A percentile compares a stretch with the other conserved stretches of the same genome.
phyloP scores from a whole-genome alignment of 2,113 vertebrate species.

The Actinemys pallida region DNA sequence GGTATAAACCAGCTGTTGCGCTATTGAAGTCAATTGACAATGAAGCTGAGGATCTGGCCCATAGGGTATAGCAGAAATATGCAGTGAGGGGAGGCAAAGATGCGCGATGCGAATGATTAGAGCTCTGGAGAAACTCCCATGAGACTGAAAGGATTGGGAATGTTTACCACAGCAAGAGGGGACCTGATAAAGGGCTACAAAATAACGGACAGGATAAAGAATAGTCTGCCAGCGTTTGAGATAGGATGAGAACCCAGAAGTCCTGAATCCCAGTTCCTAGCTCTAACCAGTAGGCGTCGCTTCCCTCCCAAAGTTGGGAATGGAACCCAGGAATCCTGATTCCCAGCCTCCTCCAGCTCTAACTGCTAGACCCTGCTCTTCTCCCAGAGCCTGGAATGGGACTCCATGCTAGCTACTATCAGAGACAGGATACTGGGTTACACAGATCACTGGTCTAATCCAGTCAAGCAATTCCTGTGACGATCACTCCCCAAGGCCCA shows the following conservation, averaged over 20 bases:
- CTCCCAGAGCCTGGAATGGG: neutral
- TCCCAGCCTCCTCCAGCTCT: neutral
- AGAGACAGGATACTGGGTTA: neutral
- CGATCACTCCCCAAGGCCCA: neutral
- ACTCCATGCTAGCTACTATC: neutral
- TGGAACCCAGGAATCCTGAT: neutral
- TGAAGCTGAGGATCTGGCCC: neutral
- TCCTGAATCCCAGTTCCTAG: too few relatives aligned
- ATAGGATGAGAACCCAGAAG: neutral
- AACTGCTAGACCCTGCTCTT: neutral
- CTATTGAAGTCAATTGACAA: neutral
- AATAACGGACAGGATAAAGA: neutral
- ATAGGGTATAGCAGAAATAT: neutral
- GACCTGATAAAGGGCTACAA: neutral
- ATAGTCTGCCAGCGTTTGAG: neutral
- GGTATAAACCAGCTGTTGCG: neutral
- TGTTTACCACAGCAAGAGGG: neutral
- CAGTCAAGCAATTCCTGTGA: neutral
- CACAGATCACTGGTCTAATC: neutral
- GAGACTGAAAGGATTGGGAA: neutral
- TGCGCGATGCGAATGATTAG: neutral
- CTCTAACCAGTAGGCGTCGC: neutral
- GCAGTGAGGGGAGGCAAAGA: neutral
- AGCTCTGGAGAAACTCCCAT: neutral
- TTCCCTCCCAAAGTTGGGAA: neutral